Conservation (phyloP, 2,113 vertebrate species). For the Apteryx mantelli region DNA sequence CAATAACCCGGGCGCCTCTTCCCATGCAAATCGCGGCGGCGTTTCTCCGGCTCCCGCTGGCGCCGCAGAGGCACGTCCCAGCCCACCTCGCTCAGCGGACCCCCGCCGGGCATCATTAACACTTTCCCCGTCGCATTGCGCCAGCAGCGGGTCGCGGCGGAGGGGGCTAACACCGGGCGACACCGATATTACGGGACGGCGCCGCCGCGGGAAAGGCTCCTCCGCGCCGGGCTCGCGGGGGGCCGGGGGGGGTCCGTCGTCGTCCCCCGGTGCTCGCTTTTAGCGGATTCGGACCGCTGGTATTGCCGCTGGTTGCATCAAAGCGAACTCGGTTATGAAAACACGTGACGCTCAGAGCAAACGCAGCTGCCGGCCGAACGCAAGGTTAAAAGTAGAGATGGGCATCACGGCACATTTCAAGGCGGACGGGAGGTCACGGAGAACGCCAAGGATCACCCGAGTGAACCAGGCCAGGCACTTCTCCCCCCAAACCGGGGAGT, state of each 20-base stretch:
- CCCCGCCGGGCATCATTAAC: background rate
- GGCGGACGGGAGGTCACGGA: background rate
- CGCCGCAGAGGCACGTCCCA: too few species aligned
- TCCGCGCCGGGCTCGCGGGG: too few species aligned
- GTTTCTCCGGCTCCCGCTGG: background rate
- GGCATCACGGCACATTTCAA: background rate
- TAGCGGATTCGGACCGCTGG: background rate
- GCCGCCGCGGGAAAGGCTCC: background rate
- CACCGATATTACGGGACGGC: background rate
- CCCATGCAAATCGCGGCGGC: background rate
- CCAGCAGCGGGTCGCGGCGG: rapidly evolving
- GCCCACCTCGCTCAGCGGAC: background rate
- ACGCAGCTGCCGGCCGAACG: background rate
- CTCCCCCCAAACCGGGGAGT: background rate
- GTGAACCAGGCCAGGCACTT: background rate
- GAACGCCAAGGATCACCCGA: background rate
- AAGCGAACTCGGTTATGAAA: background rate
- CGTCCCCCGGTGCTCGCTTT: rapidly evolving
- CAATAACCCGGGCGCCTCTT: background rate
- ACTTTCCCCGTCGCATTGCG: background rate
- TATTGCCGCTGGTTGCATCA: background rate
- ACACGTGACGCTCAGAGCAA: background rate
- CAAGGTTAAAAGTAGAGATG: background rate
- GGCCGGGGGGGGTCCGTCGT: too few species aligned
- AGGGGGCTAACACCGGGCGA: background rate